These are phyloP conservation scores for Ophthalmolycus amberensis DNA, from an alignment of 2,113 vertebrate genomes.

Conservation along the genomic window DNA sequence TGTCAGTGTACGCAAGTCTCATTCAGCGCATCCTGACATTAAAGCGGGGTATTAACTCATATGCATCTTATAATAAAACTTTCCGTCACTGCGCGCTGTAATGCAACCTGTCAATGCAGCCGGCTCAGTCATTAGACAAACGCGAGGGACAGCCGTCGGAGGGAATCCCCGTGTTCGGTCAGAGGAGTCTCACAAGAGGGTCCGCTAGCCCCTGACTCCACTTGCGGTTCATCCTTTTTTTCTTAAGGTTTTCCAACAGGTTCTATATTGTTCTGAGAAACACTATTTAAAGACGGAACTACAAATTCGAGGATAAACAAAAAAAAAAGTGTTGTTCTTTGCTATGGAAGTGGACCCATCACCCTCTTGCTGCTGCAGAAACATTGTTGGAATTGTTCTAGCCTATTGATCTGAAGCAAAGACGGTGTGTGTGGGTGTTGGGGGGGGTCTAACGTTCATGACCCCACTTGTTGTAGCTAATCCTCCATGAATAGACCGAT, in stretches of 20 bases:
- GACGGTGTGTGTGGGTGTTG: conserved; percentile 3
- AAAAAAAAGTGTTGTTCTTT: not conserved
- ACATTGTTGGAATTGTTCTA: not conserved
- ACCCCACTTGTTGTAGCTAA: conserved; percentile 59
- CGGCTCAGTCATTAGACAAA: conserved; percentile 4
- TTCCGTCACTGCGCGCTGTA: conserved; percentile 38
- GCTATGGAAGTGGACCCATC: not conserved
- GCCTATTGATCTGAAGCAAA: conserved; percentile 15
- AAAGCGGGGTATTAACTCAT: conserved; percentile 12
- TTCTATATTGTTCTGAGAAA: not conserved
- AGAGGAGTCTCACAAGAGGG: conserved; percentile 11
- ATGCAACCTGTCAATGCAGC: conserved; percentile 25
- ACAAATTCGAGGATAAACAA: not conserved
- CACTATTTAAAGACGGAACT: not conserved
- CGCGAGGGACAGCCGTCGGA: not conserved
- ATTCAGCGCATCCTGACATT: conserved; percentile 1
- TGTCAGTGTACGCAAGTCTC: not conserved
- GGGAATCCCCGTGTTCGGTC: conserved; percentile 34
- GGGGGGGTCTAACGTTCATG: conserved; percentile 28
- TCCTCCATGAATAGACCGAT: conserved; percentile 40
- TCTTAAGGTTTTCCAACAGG: not conserved
- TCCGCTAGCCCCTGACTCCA: conserved; percentile 25
- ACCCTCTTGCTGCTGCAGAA: not conserved
- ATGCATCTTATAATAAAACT: conserved; percentile 39
- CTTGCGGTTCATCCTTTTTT: not conserved